Evolutionary conservation across 2,113 vertebrate genomes (phyloP).

Genomic region (Hydrolagus affinis): DNA sequence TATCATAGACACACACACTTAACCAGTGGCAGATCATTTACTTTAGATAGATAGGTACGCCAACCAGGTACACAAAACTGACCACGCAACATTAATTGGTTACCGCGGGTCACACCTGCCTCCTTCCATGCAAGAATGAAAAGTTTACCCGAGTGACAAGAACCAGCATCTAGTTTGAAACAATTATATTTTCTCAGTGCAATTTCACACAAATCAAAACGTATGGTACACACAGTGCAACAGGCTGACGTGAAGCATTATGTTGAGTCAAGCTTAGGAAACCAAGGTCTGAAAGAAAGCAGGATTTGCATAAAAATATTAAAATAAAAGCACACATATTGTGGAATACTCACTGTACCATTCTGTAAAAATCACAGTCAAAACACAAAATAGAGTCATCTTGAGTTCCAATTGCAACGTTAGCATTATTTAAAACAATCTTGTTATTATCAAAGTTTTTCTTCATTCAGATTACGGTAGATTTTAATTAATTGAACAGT

Average conservation of each 20-base stretch:
- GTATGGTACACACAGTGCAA: background rate
- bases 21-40: background rate
- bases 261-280: background rate
- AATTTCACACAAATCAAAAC: background rate
- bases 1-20: background rate
- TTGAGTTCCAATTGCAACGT: background rate
- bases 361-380: background rate
- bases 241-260: background rate
- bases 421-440: background rate
- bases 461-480: background rate
- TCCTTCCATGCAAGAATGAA: background rate
- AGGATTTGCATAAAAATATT: background rate
- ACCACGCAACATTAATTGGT: background rate
- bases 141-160: background rate
- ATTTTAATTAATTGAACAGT: background rate
- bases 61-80: background rate
- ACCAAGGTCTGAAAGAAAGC: background rate
- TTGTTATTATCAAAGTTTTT: background rate
- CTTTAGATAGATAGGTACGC: background rate
- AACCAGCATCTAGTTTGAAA: background rate
- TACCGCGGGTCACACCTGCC: background rate
- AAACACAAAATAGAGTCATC: background rate
- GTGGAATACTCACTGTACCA: slow-evolving; percentile 20
- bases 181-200: background rate
- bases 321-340: background rate